Evolutionary conservation across 2,113 vertebrate species (phyloP).

Genomic region (Ciconia stormi): DNA sequence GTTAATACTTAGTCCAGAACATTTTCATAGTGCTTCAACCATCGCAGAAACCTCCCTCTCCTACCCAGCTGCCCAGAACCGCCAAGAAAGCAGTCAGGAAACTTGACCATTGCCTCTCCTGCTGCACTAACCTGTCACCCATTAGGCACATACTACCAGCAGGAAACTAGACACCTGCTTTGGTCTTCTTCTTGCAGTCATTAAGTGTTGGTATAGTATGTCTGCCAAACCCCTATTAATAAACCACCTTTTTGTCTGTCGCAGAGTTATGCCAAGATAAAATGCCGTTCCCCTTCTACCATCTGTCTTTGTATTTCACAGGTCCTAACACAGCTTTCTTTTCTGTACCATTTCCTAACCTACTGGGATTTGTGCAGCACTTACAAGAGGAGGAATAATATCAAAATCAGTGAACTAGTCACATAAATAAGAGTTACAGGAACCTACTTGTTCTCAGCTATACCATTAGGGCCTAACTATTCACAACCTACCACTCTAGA

Average conservation of each 20-base stretch:
- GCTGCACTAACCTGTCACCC: not conserved
- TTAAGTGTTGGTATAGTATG: slow-evolving; percentile 1
- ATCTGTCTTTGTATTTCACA: not conserved
- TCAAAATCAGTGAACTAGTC: not conserved
- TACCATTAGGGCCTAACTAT: not conserved
- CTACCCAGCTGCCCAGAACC: not conserved
- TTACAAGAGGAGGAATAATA: not conserved
- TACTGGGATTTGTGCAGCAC: not conserved
- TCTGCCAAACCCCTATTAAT: slow-evolving; percentile 64
- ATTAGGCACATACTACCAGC: not conserved
- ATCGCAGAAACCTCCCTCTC: not conserved
- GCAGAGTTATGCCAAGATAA: not conserved
- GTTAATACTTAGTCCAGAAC: not conserved
- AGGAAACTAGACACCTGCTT: slow-evolving; percentile 24
- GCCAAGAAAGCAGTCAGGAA: not conserved
- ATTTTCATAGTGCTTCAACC: not conserved
- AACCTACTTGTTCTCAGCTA: not conserved
- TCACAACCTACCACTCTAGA: not conserved
- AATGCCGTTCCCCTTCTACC: not conserved
- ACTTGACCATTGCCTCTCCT: not conserved
- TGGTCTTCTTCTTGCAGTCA: not conserved
- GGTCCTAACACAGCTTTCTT: not conserved
- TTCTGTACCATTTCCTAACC: not conserved
- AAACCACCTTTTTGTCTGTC: slow-evolving; percentile 5
- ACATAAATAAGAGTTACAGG: not conserved